These are phyloP conservation scores for Verasper variegatus DNA, from an alignment of 2,113 vertebrate genomes.

Conservation along the genomic window DNA sequence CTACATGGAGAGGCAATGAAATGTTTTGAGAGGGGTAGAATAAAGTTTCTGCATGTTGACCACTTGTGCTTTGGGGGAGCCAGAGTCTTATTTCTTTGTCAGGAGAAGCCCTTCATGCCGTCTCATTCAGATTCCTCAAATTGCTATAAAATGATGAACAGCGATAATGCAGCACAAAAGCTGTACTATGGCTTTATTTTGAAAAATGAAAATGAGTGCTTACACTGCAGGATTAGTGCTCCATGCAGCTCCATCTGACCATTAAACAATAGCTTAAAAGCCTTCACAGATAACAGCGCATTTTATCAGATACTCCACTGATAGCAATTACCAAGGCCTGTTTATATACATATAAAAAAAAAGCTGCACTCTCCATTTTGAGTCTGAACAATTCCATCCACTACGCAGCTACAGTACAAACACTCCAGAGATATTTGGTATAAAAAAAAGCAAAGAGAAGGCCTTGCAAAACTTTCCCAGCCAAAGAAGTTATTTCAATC, in stretches of 20 bases:
- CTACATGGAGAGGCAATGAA: background rate
- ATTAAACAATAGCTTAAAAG: constrained; percentile 64
- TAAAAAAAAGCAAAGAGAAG: constrained; percentile 46
- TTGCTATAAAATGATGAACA: constrained; percentile 33
- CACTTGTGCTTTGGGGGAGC: constrained; percentile 1
- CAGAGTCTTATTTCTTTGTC: constrained; percentile 23
- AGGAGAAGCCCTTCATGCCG: constrained; percentile 36
- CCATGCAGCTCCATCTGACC: constrained; percentile 46
- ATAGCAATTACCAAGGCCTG: constrained; percentile 61
- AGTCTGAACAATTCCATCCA: constrained; percentile 28
- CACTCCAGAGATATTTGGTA: constrained; percentile 22
- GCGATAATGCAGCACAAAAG: constrained; percentile 30
- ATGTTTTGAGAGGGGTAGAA: background rate
- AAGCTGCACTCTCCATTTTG: constrained; percentile 16
- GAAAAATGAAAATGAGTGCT: constrained; percentile 42
- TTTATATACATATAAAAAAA: constrained; percentile 21
- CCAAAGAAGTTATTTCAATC: constrained; percentile 56
- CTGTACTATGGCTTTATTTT: constrained; percentile 29
- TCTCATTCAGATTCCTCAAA: constrained; percentile 43
- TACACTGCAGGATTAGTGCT: constrained; percentile 22
- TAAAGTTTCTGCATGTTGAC: background rate
- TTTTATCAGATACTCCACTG: constrained; percentile 57
- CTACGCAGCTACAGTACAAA: constrained; percentile 36
- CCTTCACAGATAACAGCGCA: constrained; percentile 52
- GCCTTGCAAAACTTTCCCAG: constrained; percentile 24